Evolutionary conservation across 2,113 vertebrate species (phyloP).

Genomic region (Prochilodus magdalenae): DNA sequence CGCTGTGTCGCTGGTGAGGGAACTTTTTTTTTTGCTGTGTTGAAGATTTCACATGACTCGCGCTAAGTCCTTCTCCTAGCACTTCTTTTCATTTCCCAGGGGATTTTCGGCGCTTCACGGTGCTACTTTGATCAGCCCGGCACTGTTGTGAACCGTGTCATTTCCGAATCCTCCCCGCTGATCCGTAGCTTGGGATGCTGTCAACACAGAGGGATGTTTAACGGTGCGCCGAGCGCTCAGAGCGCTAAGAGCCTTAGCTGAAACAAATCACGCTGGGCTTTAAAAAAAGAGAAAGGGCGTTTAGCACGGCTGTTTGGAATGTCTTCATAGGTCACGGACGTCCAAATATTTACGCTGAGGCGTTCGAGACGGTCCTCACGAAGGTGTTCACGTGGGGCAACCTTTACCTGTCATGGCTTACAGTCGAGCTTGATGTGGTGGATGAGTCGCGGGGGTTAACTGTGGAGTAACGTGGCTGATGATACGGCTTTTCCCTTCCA

Average conservation of each 20-base stretch:
- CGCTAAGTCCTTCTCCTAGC: conserved; percentile 3
- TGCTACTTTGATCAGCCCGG: conserved; percentile 31
- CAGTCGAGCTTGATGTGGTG: neutral
- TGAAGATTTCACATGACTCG: conserved; percentile 11
- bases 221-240: neutral
- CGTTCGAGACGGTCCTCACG: neutral
- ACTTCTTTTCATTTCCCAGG: conserved; percentile 16
- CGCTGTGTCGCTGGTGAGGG: too few relatives aligned
- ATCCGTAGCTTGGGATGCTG: conserved; percentile 32
- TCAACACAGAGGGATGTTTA: neutral
- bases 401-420: neutral
- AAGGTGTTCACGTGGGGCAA: neutral
- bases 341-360: conserved; percentile 30
- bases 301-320: neutral
- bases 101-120: conserved; percentile 2
- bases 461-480: conserved; percentile 3
- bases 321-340: neutral
- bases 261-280: neutral
- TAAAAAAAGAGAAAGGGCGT: conserved; percentile 5
- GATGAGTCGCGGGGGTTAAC: neutral
- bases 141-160: conserved; percentile 23
- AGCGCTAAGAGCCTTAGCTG: neutral
- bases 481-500: conserved; percentile 12
- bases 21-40: too few relatives aligned
- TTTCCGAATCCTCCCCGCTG: neutral